Evolutionary conservation across 2,113 vertebrate species (phyloP), one percentile per base, ranked within the genome.

Genomic region (Tympanuchus pallidicinctus): DNA sequence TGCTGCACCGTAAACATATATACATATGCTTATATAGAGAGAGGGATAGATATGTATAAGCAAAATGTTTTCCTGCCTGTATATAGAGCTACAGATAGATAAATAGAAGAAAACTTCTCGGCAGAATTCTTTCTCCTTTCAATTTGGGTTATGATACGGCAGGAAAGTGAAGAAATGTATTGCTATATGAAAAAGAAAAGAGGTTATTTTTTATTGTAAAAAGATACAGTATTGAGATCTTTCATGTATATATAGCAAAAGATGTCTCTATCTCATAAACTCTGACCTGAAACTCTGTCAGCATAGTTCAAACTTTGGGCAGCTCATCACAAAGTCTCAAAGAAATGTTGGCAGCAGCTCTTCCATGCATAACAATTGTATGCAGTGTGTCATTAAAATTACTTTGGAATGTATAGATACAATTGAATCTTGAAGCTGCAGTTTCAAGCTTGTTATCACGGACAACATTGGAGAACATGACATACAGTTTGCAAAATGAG

Each of bases 361-460:
- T 83, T 77, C 45, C 11, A 21, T 74, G 69, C 50, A 65, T 54
- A 73, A 78, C 57, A 40, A 21, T 42, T 1, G 4, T 64, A 36
- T 86, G 56, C 56, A 60, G n/a, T 2, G 2, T 14, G 4, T 57
- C 45, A 18, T 47, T 81, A 86, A 77, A 76, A 32, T 66, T 25
- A 34, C 56, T 77, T 70, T 64, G 13, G 54, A 66, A 91, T 56
- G 3, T 47, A 5, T 13, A 30, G 54, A 18, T 81, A 88, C 12
- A 15, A 22, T 42, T 10, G 50, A 45, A 30, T 45, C 79, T 63
- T 80, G 82, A 90, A 89, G 72, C 10, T 50, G 24, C 50, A 25
- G 11, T 93, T 82, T 88, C 92, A 80, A 92, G 76, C 79, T 92
- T 78, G 79, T 96, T 95, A 83, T 77, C 50, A 1, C 22, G 38